These are phyloP conservation scores for Cossypha polioptera DNA, from an alignment of 2,797 vertebrate genomes.

Conservation along the genomic window DNA sequence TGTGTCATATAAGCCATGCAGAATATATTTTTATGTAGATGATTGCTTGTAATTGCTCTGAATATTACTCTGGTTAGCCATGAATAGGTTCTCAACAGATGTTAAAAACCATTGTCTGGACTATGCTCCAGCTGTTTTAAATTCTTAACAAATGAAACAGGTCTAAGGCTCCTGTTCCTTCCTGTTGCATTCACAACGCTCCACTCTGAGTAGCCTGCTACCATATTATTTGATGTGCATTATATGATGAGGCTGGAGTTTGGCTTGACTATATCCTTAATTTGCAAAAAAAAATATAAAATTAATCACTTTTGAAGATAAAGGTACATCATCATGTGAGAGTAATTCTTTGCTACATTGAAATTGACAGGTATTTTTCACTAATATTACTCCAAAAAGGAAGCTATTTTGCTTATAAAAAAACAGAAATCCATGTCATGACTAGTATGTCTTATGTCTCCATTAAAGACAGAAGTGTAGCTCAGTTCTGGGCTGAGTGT, in stretches of 20 bases:
- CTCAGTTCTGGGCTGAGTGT: neutral
- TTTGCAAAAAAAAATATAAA: neutral
- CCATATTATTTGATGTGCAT: neutral
- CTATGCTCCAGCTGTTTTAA: neutral
- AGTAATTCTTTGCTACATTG: neutral
- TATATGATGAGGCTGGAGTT: neutral
- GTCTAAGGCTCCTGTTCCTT: neutral
- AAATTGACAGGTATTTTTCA: neutral
- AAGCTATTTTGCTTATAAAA: neutral
- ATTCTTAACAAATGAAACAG: neutral
- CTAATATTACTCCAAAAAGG: neutral
- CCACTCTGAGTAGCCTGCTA: neutral
- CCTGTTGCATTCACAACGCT: neutral
- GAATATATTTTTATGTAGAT: neutral
- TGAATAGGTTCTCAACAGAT: neutral
- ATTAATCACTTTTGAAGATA: neutral
- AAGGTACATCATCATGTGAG: fast-evolving
- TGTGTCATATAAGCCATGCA: neutral
- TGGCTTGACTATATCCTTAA: neutral
- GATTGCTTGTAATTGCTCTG: neutral
- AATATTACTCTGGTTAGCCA: neutral
- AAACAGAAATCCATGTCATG: neutral
- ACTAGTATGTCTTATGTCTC: neutral
- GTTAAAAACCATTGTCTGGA: neutral
- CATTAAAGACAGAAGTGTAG: neutral